phyloP scores from a whole-genome alignment of 2,113 vertebrate genomes.

The Microcebus griseorufus region DNA sequence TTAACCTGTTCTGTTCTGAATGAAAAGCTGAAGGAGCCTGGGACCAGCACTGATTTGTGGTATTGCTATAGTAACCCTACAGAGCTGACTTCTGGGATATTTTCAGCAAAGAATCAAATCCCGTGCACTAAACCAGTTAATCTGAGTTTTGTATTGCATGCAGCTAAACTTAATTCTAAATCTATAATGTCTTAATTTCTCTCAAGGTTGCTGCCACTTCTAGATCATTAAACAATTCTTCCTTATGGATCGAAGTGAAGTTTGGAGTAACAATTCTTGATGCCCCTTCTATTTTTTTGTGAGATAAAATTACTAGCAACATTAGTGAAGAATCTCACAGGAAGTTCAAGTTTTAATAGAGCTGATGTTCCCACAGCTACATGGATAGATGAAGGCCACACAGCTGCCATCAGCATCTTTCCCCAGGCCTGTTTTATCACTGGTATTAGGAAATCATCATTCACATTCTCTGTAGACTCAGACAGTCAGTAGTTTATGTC shows the following conservation, averaged over 20 bases:
- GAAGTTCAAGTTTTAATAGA: background rate
- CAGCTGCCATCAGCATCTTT: no score
- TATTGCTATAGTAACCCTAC: background rate
- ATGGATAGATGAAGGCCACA: background rate
- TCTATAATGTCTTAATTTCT: conserved; percentile 14
- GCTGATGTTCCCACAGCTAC: background rate
- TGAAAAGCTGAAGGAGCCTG: background rate
- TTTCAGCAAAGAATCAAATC: background rate
- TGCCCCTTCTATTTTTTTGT: background rate
- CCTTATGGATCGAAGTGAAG: conserved; percentile 15
- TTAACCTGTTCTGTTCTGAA: background rate
- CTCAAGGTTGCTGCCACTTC: background rate
- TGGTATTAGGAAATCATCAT: background rate
- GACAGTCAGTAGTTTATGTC: background rate
- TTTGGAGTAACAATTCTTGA: conserved; percentile 10
- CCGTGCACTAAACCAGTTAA: background rate
- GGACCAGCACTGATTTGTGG: background rate
- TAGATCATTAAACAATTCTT: background rate
- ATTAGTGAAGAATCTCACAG: background rate
- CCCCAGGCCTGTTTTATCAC: background rate
- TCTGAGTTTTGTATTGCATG: background rate
- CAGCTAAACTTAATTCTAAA: conserved; percentile 21
- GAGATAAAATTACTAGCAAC: conserved; percentile 31
- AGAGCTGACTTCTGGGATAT: background rate
- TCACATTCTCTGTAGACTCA: background rate